Evolutionary conservation across 1,140 invertebrate genomes (phyloP), one percentile per base, ranked within the genome.

Genomic region (Pogonomyrmex californicus): DNA sequence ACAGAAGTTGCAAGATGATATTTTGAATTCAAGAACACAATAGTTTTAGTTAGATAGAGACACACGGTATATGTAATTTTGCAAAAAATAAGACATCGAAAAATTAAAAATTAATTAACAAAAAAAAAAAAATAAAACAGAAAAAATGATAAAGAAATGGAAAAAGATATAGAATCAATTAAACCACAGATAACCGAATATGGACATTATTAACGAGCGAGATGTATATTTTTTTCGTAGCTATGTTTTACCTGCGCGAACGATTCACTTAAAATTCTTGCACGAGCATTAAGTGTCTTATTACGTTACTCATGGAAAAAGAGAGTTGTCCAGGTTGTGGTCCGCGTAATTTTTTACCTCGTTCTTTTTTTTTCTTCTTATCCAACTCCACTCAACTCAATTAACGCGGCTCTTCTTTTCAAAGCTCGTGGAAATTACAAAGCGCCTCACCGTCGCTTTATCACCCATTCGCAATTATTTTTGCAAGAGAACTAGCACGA

Each of bases 381-480:
- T 36, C 54, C 30, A 56, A 49, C 68, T 83, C 79, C 38, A 68
- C 79, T 83, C 79, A 49, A 68, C 79, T 83, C 79, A 83, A 83
- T 83, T 83, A 83, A 75, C 68, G 54, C 41, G 66, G 54, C 66
- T 73, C 41, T 83, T 23, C 79, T 83, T 83, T 90, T 86, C 79
- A 91, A 91, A 88, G 68, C 66, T n/a, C 60, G 65, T 60, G 86
- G 83, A 87, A 90, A 89, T 82, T 70, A 90, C 89, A 90, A 90
- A 91, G 91, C 82, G 51, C 56, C 62, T 86, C 79, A 17, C 30
- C 68, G 79, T 49, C 79, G 79, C 68, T 83, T 75, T 83, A 83
- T 83, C 79, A 60, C 79, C 30, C 79, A 83, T 83, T 83, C 68
- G 79, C 79, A 83, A 83, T 83, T 83, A 83, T 83, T 83, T 83